phyloP scores from a whole-genome alignment of 2,888 invertebrate species.

The Clanis bilineata region DNA sequence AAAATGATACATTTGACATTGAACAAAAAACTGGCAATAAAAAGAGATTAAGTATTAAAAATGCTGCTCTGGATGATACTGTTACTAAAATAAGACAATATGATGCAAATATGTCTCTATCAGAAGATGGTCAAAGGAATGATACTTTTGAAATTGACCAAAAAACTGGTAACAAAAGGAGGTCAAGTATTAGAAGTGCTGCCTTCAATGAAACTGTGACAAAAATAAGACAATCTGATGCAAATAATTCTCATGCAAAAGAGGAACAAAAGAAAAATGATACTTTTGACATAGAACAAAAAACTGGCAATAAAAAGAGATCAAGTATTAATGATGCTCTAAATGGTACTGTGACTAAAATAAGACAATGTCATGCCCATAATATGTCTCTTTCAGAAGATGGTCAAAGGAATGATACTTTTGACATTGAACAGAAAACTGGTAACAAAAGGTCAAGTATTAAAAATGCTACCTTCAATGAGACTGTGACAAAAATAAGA shows the following conservation, averaged over 20 bases:
- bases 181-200: constrained; percentile 9
- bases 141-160: not conserved
- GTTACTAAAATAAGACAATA: not conserved
- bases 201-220: not conserved
- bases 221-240: not conserved
- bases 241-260: not conserved
- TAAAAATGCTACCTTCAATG: constrained; percentile 13
- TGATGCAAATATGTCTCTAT: not conserved
- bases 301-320: not conserved
- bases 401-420: not conserved
- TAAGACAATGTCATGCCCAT: not conserved
- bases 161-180: not conserved
- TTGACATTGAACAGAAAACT: not conserved
- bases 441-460: constrained; percentile 7
- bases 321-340: constrained; percentile 13
- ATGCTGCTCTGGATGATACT: constrained; percentile 20
- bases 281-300: constrained; percentile 19
- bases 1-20: not conserved
- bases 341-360: not conserved
- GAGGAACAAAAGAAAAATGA: not conserved
- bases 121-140: not conserved
- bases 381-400: not conserved
- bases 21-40: not conserved
- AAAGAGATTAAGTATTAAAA: not conserved
- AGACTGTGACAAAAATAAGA: not conserved